phyloP scores from a whole-genome alignment of 1,140 invertebrate genomes.

The Agrypnia vestita region DNA sequence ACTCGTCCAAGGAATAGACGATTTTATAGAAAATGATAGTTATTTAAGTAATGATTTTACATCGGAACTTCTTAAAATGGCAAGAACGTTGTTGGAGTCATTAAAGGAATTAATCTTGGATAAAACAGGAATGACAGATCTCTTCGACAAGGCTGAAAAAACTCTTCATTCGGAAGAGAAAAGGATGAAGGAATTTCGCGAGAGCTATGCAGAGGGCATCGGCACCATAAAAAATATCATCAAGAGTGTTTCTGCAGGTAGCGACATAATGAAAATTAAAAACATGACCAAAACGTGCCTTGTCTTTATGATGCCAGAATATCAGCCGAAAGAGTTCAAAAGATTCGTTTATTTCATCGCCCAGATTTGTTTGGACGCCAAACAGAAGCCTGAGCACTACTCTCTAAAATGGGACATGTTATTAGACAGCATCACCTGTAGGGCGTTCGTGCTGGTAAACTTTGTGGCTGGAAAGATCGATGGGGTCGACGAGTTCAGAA shows the following conservation, averaged over 20 bases:
- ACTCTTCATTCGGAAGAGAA: neutral
- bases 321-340: neutral
- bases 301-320: neutral
- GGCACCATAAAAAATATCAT: neutral
- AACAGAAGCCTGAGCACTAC: neutral
- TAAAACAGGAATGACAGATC: neutral
- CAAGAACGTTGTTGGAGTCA: neutral
- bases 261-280: neutral
- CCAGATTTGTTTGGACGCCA: neutral
- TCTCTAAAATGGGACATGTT: neutral
- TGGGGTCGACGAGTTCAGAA: neutral
- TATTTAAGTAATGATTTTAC: neutral
- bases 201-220: neutral
- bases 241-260: neutral
- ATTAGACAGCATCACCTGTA: neutral
- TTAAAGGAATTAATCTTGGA: neutral
- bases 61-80: neutral
- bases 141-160: conserved; percentile 1
- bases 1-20: neutral
- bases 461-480: neutral
- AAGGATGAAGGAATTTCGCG: neutral
- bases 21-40: neutral
- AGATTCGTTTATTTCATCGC: neutral
- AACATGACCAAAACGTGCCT: neutral
- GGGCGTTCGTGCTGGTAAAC: neutral